Conservation (phyloP, 2,888 invertebrate genomes). For the Polyommatus iphigenia region DNA sequence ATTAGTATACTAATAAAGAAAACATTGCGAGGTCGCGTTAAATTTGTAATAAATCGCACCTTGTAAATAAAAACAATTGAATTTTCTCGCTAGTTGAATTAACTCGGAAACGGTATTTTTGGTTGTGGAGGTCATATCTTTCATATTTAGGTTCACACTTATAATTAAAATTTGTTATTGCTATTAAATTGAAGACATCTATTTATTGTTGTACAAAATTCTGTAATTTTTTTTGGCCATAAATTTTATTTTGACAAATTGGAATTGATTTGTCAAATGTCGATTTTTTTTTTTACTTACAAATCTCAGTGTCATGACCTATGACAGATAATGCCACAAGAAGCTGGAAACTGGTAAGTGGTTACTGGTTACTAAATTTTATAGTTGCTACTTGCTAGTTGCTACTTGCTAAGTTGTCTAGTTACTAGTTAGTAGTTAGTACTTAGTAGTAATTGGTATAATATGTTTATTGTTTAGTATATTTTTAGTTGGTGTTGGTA, state of each 20-base stretch:
- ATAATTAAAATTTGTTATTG: slow-evolving; percentile 10
- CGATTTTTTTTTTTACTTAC: neutral
- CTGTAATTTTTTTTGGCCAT: neutral
- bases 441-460: no score
- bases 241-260: neutral
- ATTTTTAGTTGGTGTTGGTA: no score
- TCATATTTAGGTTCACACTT: slow-evolving; percentile 55
- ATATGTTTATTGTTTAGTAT: no score
- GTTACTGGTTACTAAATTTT: no score
- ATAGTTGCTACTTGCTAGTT: no score
- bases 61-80: slow-evolving; percentile 93
- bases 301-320: neutral
- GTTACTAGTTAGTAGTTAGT: no score
- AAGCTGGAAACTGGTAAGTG: no score
- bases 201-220: slow-evolving; percentile 11
- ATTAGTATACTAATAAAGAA: slow-evolving; percentile 35
- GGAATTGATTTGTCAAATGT: slow-evolving; percentile 23
- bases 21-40: neutral
- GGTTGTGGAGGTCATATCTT: slow-evolving; percentile 72
- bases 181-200: slow-evolving; percentile 20
- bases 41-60: slow-evolving; percentile 71
- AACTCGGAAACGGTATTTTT: slow-evolving; percentile 77
- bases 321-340: no score
- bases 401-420: no score
- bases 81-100: slow-evolving; percentile 90